Conservation (phyloP, 2,888 invertebrate genomes). For the Pristionchus mayeri region DNA sequence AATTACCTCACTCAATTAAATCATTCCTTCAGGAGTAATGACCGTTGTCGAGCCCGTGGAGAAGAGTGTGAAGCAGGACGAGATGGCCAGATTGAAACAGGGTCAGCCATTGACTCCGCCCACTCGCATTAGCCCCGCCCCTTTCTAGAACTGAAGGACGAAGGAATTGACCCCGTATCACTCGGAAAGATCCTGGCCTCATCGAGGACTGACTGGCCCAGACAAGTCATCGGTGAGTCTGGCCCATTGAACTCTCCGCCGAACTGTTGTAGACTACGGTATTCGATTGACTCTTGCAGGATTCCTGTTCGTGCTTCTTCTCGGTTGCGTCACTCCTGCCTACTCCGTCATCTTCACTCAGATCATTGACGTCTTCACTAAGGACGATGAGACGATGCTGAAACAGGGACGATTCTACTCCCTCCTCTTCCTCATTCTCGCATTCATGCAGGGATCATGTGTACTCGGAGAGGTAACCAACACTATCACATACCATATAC, state of each 20-base stretch:
- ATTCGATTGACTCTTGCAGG: not conserved
- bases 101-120: conserved; percentile 48
- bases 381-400: conserved; percentile 72
- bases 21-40: not conserved
- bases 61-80: conserved; percentile 57
- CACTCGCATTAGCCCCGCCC: not conserved
- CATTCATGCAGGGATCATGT: conserved; percentile 76
- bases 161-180: conserved; percentile 50
- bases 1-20: not conserved
- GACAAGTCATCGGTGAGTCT: conserved; percentile 34
- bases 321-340: conserved; percentile 76
- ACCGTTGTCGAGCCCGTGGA: not conserved
- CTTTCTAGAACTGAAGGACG: conserved; percentile 60
- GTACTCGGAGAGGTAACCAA: conserved; percentile 72
- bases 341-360: conserved; percentile 78
- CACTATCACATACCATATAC: too few species aligned
- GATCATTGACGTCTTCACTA: conserved; percentile 68
- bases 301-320: conserved; percentile 27
- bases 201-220: conserved; percentile 21
- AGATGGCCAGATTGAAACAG: conserved; percentile 57
- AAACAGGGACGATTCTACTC: conserved; percentile 78
- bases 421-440: conserved; percentile 76
- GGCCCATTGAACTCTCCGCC: not conserved
- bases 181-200: conserved; percentile 37
- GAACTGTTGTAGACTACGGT: not conserved